Base-by-base conservation (phyloP, 2,888 invertebrate genomes). In the Cephus sareptanus region DNA sequence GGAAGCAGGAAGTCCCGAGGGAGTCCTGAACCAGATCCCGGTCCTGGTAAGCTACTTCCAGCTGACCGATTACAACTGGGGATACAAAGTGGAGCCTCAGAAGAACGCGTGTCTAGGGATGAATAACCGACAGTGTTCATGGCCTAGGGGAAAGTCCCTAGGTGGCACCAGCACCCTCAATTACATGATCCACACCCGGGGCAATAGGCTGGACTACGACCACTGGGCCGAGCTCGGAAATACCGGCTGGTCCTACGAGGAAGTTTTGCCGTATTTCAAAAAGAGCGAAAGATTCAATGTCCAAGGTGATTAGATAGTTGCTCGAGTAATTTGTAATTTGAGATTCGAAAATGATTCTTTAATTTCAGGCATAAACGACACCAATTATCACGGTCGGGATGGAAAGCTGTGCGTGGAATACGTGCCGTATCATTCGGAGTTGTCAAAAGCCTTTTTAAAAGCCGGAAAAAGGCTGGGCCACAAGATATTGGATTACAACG, bases 91-190 rank as follows among this genome's bases (percentile, higher is more conserved):
- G 81, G 94, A 94, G 84, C 94, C 93, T 0, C 95, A 96, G 84
- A 92, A 92, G 1, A 92, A 92, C 31, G 93, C 94, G 1, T 96
- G 96, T 79, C 90, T 93, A 23, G 94, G 96, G 11, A 95, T 96
- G 93, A 94, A 95, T 82, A 94, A 96, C 83, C 93, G 94, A 82
- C 94, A 95, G 80, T 96, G 96, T 89, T 94, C 95, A 84, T 96
- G 95, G 95, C 96, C 97, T 0, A 92, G 96, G 80, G 91, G 91
- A 15, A 91, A 89, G 82, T 84, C 84, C 1, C 82, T 91, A 9
- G 91, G 91, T 2, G 91, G 91, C 0, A 89, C 89, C 1, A 90
- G 90, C 40, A 86, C 86, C 0, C 81, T 91, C 11, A 90, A 91
- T 81, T 90, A 90, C 77, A 90, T 91, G 91, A 89, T 91, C 78